A percentile compares a stretch with the other conserved stretches of the same genome.
Conservation (phyloP, 2,888 invertebrate species). For the Parochlus steinenii region DNA sequence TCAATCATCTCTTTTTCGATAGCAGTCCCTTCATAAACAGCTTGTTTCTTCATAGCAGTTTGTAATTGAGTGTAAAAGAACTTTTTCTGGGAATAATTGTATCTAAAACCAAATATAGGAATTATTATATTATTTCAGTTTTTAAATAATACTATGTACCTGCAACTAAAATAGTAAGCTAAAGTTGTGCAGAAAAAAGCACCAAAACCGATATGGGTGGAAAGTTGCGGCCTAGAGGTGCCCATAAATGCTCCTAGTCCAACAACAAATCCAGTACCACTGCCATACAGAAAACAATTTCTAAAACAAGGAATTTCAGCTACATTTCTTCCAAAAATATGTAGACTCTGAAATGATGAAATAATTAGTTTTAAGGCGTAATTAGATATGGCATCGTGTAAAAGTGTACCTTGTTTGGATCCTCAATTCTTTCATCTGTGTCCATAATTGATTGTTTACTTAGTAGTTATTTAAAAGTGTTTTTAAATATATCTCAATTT, state of each 20-base stretch:
- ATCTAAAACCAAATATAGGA: conserved; percentile 27
- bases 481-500: too few relatives aligned
- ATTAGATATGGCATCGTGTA: too few relatives aligned
- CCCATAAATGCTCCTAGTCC: conserved; percentile 50
- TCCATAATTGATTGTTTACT: too few relatives aligned
- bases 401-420: too few relatives aligned
- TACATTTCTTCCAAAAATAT: conserved; percentile 53
- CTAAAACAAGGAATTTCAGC: conserved; percentile 66
- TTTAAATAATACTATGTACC: conserved; percentile 18
- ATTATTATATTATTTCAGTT: neutral
- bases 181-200: conserved; percentile 46
- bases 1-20: conserved; percentile 25
- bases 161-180: conserved; percentile 49
- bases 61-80: conserved; percentile 47
- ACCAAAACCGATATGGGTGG: conserved; percentile 49
- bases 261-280: conserved; percentile 46
- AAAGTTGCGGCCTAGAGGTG: conserved; percentile 46
- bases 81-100: conserved; percentile 46
- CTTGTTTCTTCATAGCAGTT: conserved; percentile 41
- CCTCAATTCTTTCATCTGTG: too few relatives aligned
- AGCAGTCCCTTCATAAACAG: conserved; percentile 44
- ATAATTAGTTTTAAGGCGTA: too few relatives aligned
- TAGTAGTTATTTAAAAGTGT: too few relatives aligned
- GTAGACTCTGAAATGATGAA: too few relatives aligned
- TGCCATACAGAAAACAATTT: conserved; percentile 57